Conservation (phyloP, 2,113 vertebrate genomes). For the Brachypteracias leptosomus region DNA sequence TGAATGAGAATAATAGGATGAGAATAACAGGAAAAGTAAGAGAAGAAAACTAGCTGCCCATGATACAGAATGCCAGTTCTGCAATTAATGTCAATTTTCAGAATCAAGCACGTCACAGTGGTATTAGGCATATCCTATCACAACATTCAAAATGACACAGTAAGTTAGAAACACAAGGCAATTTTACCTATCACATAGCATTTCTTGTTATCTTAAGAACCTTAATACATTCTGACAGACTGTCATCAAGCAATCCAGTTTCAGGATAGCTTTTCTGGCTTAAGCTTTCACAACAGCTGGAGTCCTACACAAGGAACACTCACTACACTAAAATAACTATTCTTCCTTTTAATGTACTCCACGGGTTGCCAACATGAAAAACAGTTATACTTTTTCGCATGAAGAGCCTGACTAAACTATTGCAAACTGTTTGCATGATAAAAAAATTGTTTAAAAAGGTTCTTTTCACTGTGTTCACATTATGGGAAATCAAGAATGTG, state of each 20-base stretch:
- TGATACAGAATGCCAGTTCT: background rate
- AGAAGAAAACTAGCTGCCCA: background rate
- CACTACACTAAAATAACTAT: background rate
- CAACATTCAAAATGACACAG: constrained; percentile 22
- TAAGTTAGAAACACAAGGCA: constrained; percentile 26
- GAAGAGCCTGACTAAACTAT: constrained; percentile 2
- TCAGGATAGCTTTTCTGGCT: background rate
- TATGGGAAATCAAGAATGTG: background rate
- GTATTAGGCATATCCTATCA: background rate
- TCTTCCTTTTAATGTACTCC: constrained; percentile 6
- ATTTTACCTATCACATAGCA: constrained; percentile 29
- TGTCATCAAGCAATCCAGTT: constrained; percentile 51
- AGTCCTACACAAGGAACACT: background rate
- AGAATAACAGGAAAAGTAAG: background rate
- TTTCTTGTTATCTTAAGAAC: constrained; percentile 42
- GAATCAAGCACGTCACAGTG: background rate
- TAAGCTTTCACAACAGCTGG: constrained; percentile 35
- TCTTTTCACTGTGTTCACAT: background rate
- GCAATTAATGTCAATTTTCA: constrained; percentile 13
- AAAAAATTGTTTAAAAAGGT: background rate
- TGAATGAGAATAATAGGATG: background rate
- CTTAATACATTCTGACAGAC: constrained; percentile 51
- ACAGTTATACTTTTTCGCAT: background rate
- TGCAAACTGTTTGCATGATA: background rate
- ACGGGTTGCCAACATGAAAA: background rate